Percentiles rank a stretch among this genome's conserved stretches.
phyloP scores from a whole-genome alignment of 2,113 vertebrate genomes.

The Neopipo cinnamomea region DNA sequence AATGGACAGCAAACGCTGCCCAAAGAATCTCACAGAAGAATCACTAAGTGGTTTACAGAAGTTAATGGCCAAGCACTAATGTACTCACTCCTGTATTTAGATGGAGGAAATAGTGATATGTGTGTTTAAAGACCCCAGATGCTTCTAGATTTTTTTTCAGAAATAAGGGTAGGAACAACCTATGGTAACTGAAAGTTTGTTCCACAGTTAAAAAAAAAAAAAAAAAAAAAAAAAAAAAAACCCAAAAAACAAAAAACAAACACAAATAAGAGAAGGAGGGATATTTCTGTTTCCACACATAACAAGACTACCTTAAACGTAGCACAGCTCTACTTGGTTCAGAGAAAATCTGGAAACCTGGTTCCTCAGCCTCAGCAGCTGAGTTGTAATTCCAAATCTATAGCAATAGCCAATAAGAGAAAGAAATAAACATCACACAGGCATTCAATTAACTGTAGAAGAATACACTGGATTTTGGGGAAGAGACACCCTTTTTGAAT shows the following conservation, averaged over 20 bases:
- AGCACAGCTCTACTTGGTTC: neutral
- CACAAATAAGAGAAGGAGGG: neutral
- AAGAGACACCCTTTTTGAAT: neutral
- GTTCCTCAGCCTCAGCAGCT: neutral
- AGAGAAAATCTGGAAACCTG: neutral
- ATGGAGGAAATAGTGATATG: neutral
- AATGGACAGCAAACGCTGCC: constrained; percentile 11
- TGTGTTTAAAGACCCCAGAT: neutral
- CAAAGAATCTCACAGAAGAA: neutral
- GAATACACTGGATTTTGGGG: neutral
- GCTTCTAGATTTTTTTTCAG: neutral
- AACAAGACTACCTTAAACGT: neutral
- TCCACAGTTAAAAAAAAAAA: neutral
- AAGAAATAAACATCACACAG: neutral
- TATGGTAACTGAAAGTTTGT: neutral
- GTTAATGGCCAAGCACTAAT: constrained; percentile 30
- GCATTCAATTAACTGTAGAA: neutral
- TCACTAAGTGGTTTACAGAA: neutral
- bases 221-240: neutral
- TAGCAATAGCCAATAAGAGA: neutral
- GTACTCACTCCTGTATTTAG: neutral
- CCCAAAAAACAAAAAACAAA: too few relatives aligned
- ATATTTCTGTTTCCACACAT: neutral
- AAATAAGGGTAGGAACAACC: neutral
- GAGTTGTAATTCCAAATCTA: neutral